Percentiles rank a stretch among this genome's conserved stretches.
phyloP scores from a whole-genome alignment of 2,113 vertebrate genomes.

The Siniperca knerii region DNA sequence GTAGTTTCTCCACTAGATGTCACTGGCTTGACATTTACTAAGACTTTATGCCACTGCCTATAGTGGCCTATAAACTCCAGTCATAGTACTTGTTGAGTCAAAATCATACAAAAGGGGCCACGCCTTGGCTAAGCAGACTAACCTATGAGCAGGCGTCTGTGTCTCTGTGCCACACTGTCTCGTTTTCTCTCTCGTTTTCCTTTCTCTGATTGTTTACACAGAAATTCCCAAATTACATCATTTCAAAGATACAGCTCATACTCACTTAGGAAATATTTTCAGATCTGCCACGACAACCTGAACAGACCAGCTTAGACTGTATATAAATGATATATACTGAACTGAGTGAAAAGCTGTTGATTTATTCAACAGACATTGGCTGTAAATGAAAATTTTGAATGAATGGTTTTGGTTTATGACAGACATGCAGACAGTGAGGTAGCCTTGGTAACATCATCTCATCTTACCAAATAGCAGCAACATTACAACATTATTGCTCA shows the following conservation, averaged over 20 bases:
- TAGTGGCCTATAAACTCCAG: conserved; percentile 15
- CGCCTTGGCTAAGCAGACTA: conserved; percentile 2
- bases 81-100: conserved; percentile 27
- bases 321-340: not conserved
- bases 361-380: not conserved
- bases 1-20: conserved; percentile 57
- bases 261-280: not conserved
- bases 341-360: not conserved
- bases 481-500: conserved; percentile 22
- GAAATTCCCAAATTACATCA: not conserved
- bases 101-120: not conserved
- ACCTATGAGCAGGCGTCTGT: not conserved
- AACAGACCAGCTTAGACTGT: not conserved
- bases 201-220: not conserved
- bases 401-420: not conserved
- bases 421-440: conserved; percentile 8
- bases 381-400: not conserved
- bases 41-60: not conserved
- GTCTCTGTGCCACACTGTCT: not conserved
- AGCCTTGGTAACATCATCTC: not conserved
- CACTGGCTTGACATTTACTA: conserved; percentile 14
- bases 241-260: not conserved
- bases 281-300: not conserved
- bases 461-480: conserved; percentile 23
- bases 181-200: not conserved